phyloP scores from a whole-genome alignment of 1,140 invertebrate species.

The Triops longicaudatus region DNA sequence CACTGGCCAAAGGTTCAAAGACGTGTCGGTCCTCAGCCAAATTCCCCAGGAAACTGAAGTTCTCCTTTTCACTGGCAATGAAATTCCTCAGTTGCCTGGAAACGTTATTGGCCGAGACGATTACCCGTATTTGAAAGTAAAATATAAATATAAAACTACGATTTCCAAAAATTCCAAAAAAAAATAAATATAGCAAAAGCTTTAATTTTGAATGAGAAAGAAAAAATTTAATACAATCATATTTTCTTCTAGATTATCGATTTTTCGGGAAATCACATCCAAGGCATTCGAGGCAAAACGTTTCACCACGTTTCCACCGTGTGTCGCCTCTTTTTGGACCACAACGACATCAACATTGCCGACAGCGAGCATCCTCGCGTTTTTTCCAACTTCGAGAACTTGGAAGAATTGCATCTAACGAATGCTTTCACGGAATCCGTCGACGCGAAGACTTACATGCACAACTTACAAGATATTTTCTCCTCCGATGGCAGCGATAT shows the following conservation, averaged over 20 bases:
- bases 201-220: no score
- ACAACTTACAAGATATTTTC: constrained; percentile 58
- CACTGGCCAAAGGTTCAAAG: constrained; percentile 52
- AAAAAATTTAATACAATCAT: no score
- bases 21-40: constrained; percentile 49
- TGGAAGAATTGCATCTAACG: constrained; percentile 62
- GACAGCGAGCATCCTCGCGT: constrained; percentile 58
- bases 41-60: constrained; percentile 58
- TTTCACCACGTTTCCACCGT: constrained; percentile 66
- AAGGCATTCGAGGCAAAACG: constrained; percentile 62
- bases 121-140: constrained; percentile 49
- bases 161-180: no score
- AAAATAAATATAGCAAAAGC: no score
- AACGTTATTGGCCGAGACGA: constrained; percentile 62
- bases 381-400: constrained; percentile 66
- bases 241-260: constrained; percentile 44
- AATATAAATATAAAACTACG: no score
- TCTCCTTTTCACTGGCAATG: constrained; percentile 65
- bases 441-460: constrained; percentile 34
- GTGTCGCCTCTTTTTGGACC: constrained; percentile 60
- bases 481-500: constrained; percentile 53
- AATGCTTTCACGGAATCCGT: constrained; percentile 58
- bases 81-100: constrained; percentile 52
- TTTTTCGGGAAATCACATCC: constrained; percentile 67
- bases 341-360: constrained; percentile 59